Percentiles rank a stretch among this genome's conserved stretches.
Conservation (phyloP, 2,888 invertebrate species). For the Clunio marinus region DNA sequence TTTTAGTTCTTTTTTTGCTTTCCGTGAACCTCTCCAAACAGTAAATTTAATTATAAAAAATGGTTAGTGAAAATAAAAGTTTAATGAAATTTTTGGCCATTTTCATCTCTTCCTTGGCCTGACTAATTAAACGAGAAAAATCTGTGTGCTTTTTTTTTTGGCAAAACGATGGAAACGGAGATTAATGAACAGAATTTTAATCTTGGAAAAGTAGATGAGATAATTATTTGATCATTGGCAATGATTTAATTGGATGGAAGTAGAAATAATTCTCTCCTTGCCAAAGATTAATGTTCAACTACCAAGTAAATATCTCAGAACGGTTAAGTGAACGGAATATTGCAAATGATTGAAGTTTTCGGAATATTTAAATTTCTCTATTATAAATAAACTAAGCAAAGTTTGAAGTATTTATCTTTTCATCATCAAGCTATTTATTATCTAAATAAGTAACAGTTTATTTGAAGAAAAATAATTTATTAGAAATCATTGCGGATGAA, state of each 20-base stretch:
- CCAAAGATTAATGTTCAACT: neutral
- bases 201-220: neutral
- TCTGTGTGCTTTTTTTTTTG: neutral
- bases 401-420: constrained; percentile 21
- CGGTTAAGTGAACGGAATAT: too few relatives aligned
- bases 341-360: too few relatives aligned
- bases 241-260: constrained; percentile 33
- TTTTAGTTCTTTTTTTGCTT: constrained; percentile 6
- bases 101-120: too few relatives aligned
- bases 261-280: neutral
- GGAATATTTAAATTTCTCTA: too few relatives aligned
- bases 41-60: constrained; percentile 33
- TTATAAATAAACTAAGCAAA: too few relatives aligned
- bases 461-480: neutral
- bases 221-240: constrained; percentile 24
- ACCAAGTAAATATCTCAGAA: too few relatives aligned
- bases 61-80: constrained; percentile 30
- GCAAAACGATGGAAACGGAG: constrained; percentile 28
- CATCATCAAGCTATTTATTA: constrained; percentile 2
- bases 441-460: neutral
- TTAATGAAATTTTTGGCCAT: neutral
- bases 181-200: constrained; percentile 4
- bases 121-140: too few relatives aligned
- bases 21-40: constrained; percentile 4
- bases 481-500: neutral